These are phyloP conservation scores for Nomada fabriciana DNA, from an alignment of 2,888 invertebrate species.

Conservation along the genomic window DNA sequence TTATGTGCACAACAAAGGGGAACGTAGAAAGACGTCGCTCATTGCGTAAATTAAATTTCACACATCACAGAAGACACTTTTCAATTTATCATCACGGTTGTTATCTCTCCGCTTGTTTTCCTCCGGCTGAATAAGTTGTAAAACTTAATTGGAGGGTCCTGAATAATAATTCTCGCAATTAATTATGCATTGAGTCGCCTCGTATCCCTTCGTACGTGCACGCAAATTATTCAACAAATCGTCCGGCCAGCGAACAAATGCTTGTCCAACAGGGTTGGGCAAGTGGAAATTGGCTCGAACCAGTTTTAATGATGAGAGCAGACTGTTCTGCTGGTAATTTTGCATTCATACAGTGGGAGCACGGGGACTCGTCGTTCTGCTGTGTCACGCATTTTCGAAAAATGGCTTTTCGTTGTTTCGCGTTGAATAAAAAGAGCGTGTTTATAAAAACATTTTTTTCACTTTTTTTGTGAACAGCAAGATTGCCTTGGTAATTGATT, in stretches of 20 bases:
- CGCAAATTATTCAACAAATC: conserved; percentile 70
- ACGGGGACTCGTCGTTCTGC: conserved; percentile 55
- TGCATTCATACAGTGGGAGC: conserved; percentile 80
- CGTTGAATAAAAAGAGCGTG: background rate
- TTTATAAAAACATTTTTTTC: conserved; percentile 38
- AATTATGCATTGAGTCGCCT: conserved; percentile 51
- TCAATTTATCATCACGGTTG: background rate
- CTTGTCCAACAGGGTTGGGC: conserved; percentile 33
- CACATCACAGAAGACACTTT: background rate
- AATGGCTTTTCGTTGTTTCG: conserved; percentile 54
- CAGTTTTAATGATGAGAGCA: conserved; percentile 71
- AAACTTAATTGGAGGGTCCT: conserved; percentile 45
- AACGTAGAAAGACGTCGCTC: background rate
- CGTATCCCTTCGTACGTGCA: conserved; percentile 30
- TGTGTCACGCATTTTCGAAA: conserved; percentile 67
- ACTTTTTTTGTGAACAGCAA: background rate
- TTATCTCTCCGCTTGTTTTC: conserved; percentile 11
- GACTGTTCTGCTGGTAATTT: conserved; percentile 71
- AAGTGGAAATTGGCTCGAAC: conserved; percentile 70
- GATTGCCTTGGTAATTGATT: background rate
- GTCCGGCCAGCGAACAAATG: conserved; percentile 59
- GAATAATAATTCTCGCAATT: conserved; percentile 49
- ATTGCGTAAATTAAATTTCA: conserved; percentile 14
- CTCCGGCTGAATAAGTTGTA: conserved; percentile 23
- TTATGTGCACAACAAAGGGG: background rate